These are phyloP conservation scores for Channa argus DNA, from an alignment of 2,113 vertebrate genomes.

Conservation along the genomic window DNA sequence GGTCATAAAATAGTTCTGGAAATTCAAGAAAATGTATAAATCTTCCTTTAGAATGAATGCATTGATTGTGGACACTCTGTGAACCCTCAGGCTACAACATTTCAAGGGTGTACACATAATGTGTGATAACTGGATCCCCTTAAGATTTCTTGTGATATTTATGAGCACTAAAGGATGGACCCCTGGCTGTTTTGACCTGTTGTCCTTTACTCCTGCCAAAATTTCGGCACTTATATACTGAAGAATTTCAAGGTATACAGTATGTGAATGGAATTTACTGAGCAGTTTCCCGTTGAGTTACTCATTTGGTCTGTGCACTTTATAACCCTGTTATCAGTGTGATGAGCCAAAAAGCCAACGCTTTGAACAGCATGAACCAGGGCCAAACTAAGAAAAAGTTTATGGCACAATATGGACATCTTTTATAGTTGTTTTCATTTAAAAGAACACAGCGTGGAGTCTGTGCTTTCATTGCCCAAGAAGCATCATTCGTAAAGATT, in stretches of 20 bases:
- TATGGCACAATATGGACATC: slow-evolving; percentile 5
- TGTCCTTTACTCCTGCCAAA: neutral
- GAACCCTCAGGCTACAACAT: neutral
- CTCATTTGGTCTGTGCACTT: slow-evolving; percentile 20
- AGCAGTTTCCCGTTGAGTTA: slow-evolving; percentile 22
- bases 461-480: neutral
- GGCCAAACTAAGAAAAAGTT: slow-evolving; percentile 18
- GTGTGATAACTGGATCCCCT: neutral
- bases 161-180: neutral
- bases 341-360: slow-evolving; percentile 21
- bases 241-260: neutral
- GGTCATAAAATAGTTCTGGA: too few relatives aligned
- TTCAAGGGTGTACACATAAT: neutral
- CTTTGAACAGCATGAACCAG: slow-evolving; percentile 25
- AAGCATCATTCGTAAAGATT: slow-evolving; percentile 2
- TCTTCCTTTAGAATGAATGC: too few relatives aligned
- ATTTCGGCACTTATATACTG: neutral
- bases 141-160: neutral
- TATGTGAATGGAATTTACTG: neutral
- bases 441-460: neutral
- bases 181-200: neutral
- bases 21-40: too few relatives aligned
- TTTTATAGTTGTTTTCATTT: slow-evolving; percentile 15
- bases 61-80: neutral
- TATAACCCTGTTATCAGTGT: slow-evolving; percentile 15